These are phyloP conservation scores for Psococerastis gibbosa DNA, from an alignment of 2,888 invertebrate species.

Conservation along the genomic window DNA sequence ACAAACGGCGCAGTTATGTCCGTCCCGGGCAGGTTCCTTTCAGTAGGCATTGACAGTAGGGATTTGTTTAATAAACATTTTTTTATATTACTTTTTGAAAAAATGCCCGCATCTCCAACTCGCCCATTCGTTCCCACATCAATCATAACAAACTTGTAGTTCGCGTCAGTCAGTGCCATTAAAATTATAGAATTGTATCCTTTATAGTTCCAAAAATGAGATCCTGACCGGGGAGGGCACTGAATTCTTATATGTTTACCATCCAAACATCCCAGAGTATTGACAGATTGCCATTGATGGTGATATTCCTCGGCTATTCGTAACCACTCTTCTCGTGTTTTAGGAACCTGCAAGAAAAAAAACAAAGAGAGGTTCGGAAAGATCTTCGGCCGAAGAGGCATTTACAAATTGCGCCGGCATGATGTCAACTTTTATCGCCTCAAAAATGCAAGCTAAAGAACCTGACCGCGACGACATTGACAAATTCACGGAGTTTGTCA, in stretches of 20 bases:
- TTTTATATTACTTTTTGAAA: constrained; percentile 11
- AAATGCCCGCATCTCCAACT: constrained; percentile 16
- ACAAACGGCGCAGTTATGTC: constrained; percentile 7
- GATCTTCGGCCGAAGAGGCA: no score
- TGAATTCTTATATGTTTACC: constrained; percentile 17
- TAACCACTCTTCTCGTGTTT: background rate
- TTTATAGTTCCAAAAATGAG: constrained; percentile 17
- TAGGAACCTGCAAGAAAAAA: background rate
- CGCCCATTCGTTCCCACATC: constrained; percentile 18
- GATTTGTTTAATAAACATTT: constrained; percentile 10
- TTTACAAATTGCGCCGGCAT: no score
- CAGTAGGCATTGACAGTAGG: constrained; percentile 9
- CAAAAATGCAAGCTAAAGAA: no score
- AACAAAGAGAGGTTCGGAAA: no score
- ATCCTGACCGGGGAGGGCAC: constrained; percentile 15
- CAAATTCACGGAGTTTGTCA: no score
- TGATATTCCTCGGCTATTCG: constrained; percentile 11
- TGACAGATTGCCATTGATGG: constrained; percentile 15
- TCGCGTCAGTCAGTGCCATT: constrained; percentile 14
- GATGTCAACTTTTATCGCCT: no score
- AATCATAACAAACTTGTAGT: constrained; percentile 17
- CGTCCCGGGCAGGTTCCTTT: constrained; percentile 9
- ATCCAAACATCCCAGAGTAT: constrained; percentile 16
- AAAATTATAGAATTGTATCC: constrained; percentile 11
- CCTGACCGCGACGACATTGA: no score